Evolutionary conservation across 2,113 vertebrate species (phyloP), one percentile per base, ranked within the genome.

Genomic region (Lampris incognitus): DNA sequence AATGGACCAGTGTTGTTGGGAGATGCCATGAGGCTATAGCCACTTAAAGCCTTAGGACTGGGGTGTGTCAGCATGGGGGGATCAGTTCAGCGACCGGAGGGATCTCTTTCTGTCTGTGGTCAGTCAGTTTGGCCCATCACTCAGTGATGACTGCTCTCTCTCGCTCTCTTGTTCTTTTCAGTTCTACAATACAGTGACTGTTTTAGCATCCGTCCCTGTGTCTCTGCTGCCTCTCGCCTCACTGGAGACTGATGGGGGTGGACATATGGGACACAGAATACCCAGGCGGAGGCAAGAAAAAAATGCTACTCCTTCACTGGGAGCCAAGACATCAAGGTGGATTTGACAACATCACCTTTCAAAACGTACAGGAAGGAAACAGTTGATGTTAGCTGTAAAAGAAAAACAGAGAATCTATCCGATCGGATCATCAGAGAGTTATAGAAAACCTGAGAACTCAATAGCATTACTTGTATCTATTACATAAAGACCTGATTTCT

Each of bases 361-460:
- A 89, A 92, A 89, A 93, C 91, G 71, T 87, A 87, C 81, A 88
- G 88, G 24, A 83, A 89, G 67, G 77, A 86, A 88, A 83, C 78
- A 65, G 69, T 83, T 86, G 87, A 88, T 81, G 80, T 88, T 81
- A 89, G 85, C 83, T 92, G 86, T 87, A 85, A 89, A 93, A 91
- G 69, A 90, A 90, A 90, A 89, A 84, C 77, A 88, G 78, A 86
- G 74, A 86, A 83, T 86, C 84, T 82, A 90, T 91, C 89, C 91
- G 89, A 93, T 91, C 54, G 66, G 84, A 92, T 93, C 91, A 91
- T 90, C 84, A 90, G 90, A 90, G 90, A 91, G 91, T 93, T 88
- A 88, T 94, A 94, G 91, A 94, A 94, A 95, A 94, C 94, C 94
- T 95, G 94, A 95, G 94, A 95, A 95, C 90, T 94, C 86, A 94